These are phyloP conservation scores for Argynnis bischoffii DNA, from an alignment of 2,888 invertebrate genomes.

Conservation along the genomic window DNA sequence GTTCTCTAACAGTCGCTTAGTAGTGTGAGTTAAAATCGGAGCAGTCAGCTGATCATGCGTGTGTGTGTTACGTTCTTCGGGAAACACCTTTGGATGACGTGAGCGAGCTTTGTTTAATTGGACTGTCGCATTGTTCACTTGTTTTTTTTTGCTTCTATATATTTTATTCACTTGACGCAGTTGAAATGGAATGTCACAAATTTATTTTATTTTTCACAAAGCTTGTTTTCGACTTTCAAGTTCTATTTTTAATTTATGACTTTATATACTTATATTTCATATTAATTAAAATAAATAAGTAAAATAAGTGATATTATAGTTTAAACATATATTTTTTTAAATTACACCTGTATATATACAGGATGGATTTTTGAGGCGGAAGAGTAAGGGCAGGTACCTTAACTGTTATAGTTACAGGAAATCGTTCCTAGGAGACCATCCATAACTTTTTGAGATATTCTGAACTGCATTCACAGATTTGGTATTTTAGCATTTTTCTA, in stretches of 20 bases:
- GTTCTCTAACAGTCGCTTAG: constrained; percentile 79
- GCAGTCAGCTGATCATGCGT: constrained; percentile 81
- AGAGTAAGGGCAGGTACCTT: too few relatives aligned
- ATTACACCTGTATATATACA: too few relatives aligned
- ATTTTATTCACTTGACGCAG: constrained; percentile 37
- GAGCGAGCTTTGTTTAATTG: constrained; percentile 80
- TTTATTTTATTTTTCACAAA: constrained; percentile 14
- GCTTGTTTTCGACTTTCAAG: background rate
- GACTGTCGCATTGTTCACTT: constrained; percentile 79
- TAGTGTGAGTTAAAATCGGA: constrained; percentile 82
- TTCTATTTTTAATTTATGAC: background rate
- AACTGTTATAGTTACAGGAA: too few relatives aligned
- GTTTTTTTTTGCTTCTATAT: constrained; percentile 55
- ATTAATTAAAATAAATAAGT: background rate
- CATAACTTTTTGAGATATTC: too few relatives aligned
- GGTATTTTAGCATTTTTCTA: too few relatives aligned
- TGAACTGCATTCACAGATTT: too few relatives aligned
- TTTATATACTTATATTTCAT: background rate
- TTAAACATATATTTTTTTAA: too few relatives aligned
- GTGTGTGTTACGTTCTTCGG: constrained; percentile 76
- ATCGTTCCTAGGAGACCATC: too few relatives aligned
- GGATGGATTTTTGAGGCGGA: too few relatives aligned
- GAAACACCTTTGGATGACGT: constrained; percentile 83
- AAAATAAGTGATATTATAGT: too few relatives aligned
- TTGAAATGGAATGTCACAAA: constrained; percentile 32